These are phyloP conservation scores for Oryctes rhinoceros DNA, from an alignment of 1,140 invertebrate genomes.

Conservation along the genomic window DNA sequence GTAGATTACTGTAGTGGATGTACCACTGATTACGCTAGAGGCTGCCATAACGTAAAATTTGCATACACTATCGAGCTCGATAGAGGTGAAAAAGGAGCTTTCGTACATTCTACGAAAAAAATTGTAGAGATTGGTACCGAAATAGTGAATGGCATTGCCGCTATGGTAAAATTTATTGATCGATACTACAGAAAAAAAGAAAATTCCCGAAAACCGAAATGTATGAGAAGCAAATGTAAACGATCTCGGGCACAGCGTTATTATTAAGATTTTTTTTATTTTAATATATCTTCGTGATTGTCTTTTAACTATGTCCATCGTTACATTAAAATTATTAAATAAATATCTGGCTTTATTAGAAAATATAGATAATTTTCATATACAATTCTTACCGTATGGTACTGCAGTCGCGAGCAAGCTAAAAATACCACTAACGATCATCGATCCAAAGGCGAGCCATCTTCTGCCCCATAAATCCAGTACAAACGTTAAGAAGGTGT, in stretches of 20 bases:
- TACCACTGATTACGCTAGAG: constrained; percentile 46
- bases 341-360: too few relatives aligned
- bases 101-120: constrained; percentile 33
- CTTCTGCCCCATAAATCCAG: constrained; percentile 84
- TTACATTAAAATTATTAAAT: not conserved
- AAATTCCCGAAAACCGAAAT: not conserved
- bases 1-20: constrained; percentile 44
- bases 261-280: not conserved
- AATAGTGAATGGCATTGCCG: constrained; percentile 39
- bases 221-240: not conserved
- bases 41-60: constrained; percentile 46
- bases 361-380: too few relatives aligned
- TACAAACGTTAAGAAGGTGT: constrained; percentile 80
- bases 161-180: constrained; percentile 44
- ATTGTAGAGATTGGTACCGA: constrained; percentile 45
- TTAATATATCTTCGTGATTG: not conserved
- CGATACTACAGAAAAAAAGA: constrained; percentile 32
- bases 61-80: constrained; percentile 46
- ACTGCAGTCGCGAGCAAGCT: constrained; percentile 78
- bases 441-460: constrained; percentile 82
- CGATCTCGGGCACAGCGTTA: not conserved
- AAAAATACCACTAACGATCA: constrained; percentile 81
- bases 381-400: constrained; percentile 67
- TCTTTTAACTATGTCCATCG: not conserved
- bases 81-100: constrained; percentile 42